These are phyloP conservation scores for Hyperoplus immaculatus DNA, from an alignment of 2,797 vertebrate species.

Conservation along the genomic window DNA sequence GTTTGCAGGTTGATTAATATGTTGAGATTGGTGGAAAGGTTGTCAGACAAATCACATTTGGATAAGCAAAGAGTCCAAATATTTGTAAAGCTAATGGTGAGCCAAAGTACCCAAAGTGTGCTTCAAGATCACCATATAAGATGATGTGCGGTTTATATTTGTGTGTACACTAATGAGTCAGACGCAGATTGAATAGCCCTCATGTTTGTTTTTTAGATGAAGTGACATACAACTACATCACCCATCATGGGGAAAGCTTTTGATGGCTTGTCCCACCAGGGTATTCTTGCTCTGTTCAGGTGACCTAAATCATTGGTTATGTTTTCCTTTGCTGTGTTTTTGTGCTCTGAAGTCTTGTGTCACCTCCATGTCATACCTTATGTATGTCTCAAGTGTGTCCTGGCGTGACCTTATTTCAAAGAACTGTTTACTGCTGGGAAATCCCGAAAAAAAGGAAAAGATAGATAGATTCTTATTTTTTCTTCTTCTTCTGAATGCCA, in stretches of 20 bases:
- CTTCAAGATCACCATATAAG: slow-evolving; percentile 52
- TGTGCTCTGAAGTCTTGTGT: slow-evolving; percentile 24
- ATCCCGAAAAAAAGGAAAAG: slow-evolving; percentile 31
- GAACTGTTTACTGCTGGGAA: slow-evolving; percentile 30
- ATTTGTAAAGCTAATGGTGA: slow-evolving; percentile 29
- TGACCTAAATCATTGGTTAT: slow-evolving; percentile 9
- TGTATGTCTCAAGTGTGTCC: slow-evolving; percentile 32
- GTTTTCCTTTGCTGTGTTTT: slow-evolving; percentile 34
- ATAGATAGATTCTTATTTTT: slow-evolving; percentile 44
- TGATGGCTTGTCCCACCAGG: slow-evolving; percentile 3
- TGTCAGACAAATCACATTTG: slow-evolving; percentile 33
- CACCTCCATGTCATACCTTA: slow-evolving; percentile 42
- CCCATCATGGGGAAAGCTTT: slow-evolving; percentile 11
- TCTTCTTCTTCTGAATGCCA: slow-evolving; percentile 17
- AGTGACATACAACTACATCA: slow-evolving; percentile 8
- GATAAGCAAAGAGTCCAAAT: slow-evolving; percentile 43
- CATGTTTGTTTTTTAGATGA: slow-evolving; percentile 19
- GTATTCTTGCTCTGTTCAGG: background rate
- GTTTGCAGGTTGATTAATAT: slow-evolving; percentile 41
- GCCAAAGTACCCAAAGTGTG: slow-evolving; percentile 18
- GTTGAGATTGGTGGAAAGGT: slow-evolving; percentile 25
- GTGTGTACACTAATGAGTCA: slow-evolving; percentile 35
- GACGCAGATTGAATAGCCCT: background rate
- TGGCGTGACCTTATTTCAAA: slow-evolving; percentile 29
- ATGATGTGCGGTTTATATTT: slow-evolving; percentile 26